Evolutionary conservation across 2,888 invertebrate species (phyloP).

Genomic region (Pachliopta kotzebuea): DNA sequence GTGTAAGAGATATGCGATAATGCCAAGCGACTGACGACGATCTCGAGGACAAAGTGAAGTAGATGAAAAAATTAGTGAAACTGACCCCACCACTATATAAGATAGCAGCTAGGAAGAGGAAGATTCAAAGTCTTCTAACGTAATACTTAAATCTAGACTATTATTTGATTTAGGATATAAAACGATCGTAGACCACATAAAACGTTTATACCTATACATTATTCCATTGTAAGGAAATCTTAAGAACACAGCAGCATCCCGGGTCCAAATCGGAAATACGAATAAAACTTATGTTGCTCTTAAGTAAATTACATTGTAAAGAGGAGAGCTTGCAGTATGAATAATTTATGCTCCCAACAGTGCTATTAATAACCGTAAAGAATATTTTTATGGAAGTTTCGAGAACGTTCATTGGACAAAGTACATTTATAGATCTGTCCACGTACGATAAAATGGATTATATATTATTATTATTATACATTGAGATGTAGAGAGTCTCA

Average conservation of each 20-base stretch:
- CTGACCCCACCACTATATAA: too few relatives aligned
- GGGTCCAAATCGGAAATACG: constrained; percentile 10
- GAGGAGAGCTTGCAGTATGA: constrained; percentile 8
- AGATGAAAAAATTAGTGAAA: too few relatives aligned
- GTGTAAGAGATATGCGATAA: too few relatives aligned
- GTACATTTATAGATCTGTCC: neutral
- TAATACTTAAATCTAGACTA: too few relatives aligned
- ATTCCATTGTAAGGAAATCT: neutral
- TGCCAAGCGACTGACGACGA: too few relatives aligned
- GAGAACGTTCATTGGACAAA: neutral
- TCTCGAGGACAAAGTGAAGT: too few relatives aligned
- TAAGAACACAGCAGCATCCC: neutral
- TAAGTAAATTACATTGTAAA: constrained; percentile 13
- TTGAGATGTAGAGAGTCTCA: too few relatives aligned
- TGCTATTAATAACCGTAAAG: constrained; percentile 2
- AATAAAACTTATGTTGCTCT: constrained; percentile 16
- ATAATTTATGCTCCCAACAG: constrained; percentile 1
- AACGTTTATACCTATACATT: neutral
- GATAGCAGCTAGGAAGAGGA: too few relatives aligned
- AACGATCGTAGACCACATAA: neutral
- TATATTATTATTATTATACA: too few relatives aligned
- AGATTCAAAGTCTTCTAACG: too few relatives aligned
- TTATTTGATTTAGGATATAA: neutral
- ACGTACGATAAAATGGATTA: too few relatives aligned
- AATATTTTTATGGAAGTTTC: constrained; percentile 17